A percentile compares a stretch with the other conserved stretches of the same genome.
These are phyloP conservation scores for Phyto melanocephala DNA, from an alignment of 2,888 invertebrate species.

Conservation along the genomic window DNA sequence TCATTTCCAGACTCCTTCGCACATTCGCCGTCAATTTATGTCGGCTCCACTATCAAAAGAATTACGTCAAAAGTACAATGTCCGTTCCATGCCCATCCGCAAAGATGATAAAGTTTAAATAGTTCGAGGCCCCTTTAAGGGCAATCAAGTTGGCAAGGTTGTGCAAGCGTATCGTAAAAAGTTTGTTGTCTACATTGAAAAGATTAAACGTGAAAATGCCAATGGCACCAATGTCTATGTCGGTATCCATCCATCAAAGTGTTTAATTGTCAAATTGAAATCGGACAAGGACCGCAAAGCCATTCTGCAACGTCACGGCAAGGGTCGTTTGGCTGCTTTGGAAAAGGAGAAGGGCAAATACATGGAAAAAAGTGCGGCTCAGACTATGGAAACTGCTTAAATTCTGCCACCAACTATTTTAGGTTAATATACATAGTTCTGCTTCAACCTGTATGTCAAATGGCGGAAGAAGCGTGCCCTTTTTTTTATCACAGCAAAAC, in stretches of 20 bases:
- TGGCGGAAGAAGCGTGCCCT: neutral
- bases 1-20: conserved; percentile 99
- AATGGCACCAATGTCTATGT: conserved; percentile 99
- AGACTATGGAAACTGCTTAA: conserved; percentile 81
- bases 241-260: conserved; percentile 99
- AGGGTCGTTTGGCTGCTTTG: conserved; percentile 92
- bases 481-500: conserved; percentile 17
- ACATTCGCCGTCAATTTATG: conserved; percentile 97
- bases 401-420: neutral
- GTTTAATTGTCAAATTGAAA: conserved; percentile 98
- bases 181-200: conserved; percentile 98
- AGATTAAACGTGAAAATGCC: conserved; percentile 99
- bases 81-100: conserved; percentile 98
- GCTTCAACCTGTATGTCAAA: conserved; percentile 19
- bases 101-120: conserved; percentile 99
- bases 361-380: conserved; percentile 88
- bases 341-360: conserved; percentile 99
- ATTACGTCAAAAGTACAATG: conserved; percentile 97
- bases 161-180: conserved; percentile 99
- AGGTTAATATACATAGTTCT: conserved; percentile 35
- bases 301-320: conserved; percentile 97
- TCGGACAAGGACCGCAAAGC: conserved; percentile 99
- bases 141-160: conserved; percentile 99
- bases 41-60: conserved; percentile 98
- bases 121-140: conserved; percentile 98